Conservation (phyloP, 2,888 invertebrate genomes). For the Drosophila basisetae region DNA sequence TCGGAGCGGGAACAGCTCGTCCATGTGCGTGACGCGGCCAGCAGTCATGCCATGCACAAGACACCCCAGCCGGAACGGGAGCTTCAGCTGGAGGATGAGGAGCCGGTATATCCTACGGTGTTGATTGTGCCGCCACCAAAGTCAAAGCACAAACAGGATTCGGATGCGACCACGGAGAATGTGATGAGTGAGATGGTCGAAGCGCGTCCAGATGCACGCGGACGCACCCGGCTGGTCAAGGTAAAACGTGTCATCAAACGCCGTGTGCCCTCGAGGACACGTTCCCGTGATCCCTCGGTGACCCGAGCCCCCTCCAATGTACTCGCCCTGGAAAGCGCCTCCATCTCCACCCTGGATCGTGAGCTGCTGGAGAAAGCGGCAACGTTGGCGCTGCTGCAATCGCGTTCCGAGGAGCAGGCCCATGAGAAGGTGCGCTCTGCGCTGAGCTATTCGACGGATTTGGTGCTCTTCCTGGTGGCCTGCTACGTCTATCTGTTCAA, state of each 20-base stretch:
- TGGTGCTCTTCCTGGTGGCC: constrained; percentile 91
- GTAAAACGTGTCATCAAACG: constrained; percentile 83
- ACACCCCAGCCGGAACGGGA: constrained; percentile 45
- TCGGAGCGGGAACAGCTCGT: constrained; percentile 83
- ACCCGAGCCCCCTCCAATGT: constrained; percentile 56
- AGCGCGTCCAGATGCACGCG: constrained; percentile 83
- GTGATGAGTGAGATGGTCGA: constrained; percentile 77
- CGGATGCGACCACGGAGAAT: constrained; percentile 56
- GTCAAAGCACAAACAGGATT: constrained; percentile 40
- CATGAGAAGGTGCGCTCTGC: constrained; percentile 89
- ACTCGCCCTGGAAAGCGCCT: constrained; percentile 25
- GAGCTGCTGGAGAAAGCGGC: constrained; percentile 63
- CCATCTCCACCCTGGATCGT: constrained; percentile 54
- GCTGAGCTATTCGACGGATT: constrained; percentile 90
- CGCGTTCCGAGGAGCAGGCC: constrained; percentile 86
- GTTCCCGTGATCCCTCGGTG: constrained; percentile 82
- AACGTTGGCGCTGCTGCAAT: constrained; percentile 82
- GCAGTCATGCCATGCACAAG: constrained; percentile 72
- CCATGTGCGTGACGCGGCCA: constrained; percentile 80
- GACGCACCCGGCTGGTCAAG: constrained; percentile 82
- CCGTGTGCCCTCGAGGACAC: constrained; percentile 82
- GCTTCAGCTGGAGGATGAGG: constrained; percentile 19
- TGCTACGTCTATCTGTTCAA: constrained; percentile 93
- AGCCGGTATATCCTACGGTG: constrained; percentile 65
- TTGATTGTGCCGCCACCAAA: constrained; percentile 53